Percentiles rank a stretch among this genome's conserved stretches.
Conservation (phyloP, 2,888 invertebrate species). For the Drosophila cognata region DNA sequence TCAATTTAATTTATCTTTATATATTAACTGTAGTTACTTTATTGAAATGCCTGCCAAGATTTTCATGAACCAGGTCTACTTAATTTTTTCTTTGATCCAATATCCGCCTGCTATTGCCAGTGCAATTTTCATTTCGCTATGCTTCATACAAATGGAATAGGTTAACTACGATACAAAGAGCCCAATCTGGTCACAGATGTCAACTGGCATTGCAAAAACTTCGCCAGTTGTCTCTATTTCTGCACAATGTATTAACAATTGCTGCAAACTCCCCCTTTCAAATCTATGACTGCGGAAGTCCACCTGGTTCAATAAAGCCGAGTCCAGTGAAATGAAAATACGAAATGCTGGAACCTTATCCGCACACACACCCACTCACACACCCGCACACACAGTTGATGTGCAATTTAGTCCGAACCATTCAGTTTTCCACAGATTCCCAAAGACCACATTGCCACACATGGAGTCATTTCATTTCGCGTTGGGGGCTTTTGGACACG, state of each 20-base stretch:
- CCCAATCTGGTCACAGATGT: conserved; percentile 16
- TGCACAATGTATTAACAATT: neutral
- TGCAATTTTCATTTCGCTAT: neutral
- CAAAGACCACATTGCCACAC: conserved; percentile 16
- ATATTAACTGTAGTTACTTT: neutral
- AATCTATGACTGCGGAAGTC: conserved; percentile 27
- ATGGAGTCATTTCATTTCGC: conserved; percentile 32
- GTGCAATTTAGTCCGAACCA: conserved; percentile 20
- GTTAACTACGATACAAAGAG: neutral
- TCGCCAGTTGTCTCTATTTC: conserved; percentile 8
- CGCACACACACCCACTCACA: conserved; percentile 11
- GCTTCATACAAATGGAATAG: conserved; percentile 3
- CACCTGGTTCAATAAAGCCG: conserved; percentile 46
- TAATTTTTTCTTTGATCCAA: neutral
- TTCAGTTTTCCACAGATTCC: conserved; percentile 29
- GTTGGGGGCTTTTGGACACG: conserved; percentile 11
- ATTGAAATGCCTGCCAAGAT: neutral
- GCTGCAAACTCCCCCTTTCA: conserved; percentile 13
- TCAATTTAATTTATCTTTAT: neutral
- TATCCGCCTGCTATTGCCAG: too few relatives aligned
- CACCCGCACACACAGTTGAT: neutral
- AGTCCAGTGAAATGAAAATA: conserved; percentile 57
- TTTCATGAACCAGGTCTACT: neutral
- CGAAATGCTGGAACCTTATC: conserved; percentile 47
- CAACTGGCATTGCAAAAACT: conserved; percentile 13